Percentiles rank a stretch among this genome's conserved stretches.
These are phyloP conservation scores for Melipona beecheii DNA, from an alignment of 2,888 invertebrate genomes.

Conservation along the genomic window DNA sequence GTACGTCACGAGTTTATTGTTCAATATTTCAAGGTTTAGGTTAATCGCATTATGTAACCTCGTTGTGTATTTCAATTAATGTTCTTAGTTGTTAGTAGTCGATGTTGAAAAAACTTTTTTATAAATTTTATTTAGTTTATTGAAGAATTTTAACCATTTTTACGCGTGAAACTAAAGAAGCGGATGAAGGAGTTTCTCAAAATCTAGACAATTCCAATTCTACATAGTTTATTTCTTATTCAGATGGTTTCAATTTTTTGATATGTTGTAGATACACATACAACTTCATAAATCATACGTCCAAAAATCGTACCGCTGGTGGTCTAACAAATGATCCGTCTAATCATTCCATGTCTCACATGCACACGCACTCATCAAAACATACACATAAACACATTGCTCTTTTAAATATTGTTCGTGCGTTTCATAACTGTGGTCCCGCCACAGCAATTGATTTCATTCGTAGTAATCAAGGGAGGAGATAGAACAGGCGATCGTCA, in stretches of 20 bases:
- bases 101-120: neutral
- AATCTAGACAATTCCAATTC: slow-evolving; percentile 33
- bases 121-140: neutral
- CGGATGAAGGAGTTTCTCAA: slow-evolving; percentile 27
- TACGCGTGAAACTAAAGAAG: neutral
- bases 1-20: neutral
- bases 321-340: slow-evolving; percentile 67
- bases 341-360: slow-evolving; percentile 32
- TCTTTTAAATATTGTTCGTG: slow-evolving; percentile 51
- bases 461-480: neutral
- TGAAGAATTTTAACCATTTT: neutral
- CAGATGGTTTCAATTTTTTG: slow-evolving; percentile 15
- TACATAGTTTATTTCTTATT: slow-evolving; percentile 36
- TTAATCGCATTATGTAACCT: neutral
- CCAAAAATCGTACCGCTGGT: slow-evolving; percentile 81
- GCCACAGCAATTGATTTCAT: slow-evolving; percentile 67
- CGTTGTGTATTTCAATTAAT: neutral
- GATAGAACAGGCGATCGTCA: neutral
- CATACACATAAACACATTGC: slow-evolving; percentile 41
- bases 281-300: slow-evolving; percentile 38
- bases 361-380: slow-evolving; percentile 6
- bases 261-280: slow-evolving; percentile 27
- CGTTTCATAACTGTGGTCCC: slow-evolving; percentile 67
- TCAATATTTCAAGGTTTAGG: neutral
- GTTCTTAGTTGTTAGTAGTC: neutral